phyloP scores from a whole-genome alignment of 2,797 vertebrate species.

The Mormyrus proboscirostris region DNA sequence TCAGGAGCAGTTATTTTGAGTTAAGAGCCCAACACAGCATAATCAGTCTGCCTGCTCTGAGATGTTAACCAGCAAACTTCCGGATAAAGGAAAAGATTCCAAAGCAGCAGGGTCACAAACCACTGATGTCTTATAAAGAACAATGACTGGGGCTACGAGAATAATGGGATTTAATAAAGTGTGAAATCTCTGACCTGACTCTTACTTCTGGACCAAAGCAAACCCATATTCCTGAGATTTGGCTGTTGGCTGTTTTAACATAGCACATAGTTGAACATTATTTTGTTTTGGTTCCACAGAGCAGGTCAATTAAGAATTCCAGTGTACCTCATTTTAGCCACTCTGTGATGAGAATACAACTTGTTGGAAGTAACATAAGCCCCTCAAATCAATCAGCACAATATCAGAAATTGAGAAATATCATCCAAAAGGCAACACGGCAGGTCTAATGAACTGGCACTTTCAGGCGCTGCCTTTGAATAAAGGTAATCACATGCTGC shows the following conservation, averaged over 20 bases:
- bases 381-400: not conserved
- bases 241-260: not conserved
- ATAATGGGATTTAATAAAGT: not conserved
- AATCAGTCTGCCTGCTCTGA: not conserved
- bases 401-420: not conserved
- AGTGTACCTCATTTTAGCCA: conserved; percentile 38
- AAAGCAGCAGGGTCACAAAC: not conserved
- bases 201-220: conserved; percentile 7
- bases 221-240: not conserved
- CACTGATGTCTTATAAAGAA: not conserved
- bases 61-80: not conserved
- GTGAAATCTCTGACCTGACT: not conserved
- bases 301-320: conserved; percentile 36
- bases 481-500: not conserved
- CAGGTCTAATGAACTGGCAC: not conserved
- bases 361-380: not conserved
- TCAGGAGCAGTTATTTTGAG: not conserved
- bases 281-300: not conserved
- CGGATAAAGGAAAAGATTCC: not conserved
- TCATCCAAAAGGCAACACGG: not conserved
- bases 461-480: not conserved
- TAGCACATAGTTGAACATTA: conserved; percentile 46
- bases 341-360: not conserved
- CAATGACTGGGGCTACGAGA: not conserved
- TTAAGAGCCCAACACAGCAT: not conserved